phyloP scores from a whole-genome alignment of 2,113 vertebrate species.

The Baryphthengus martii region DNA sequence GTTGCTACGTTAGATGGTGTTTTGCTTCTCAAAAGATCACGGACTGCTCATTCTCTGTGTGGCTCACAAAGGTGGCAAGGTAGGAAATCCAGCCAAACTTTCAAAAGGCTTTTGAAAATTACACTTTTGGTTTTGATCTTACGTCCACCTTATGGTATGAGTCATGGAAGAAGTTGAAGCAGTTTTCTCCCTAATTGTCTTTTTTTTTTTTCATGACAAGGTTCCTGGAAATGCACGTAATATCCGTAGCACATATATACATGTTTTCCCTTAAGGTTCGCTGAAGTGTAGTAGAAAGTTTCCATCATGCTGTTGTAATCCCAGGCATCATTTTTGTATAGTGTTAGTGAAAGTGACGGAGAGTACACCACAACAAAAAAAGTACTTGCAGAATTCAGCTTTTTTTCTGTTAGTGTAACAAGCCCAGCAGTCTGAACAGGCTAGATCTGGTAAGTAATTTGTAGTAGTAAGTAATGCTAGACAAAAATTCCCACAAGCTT shows the following conservation, averaged over 20 bases:
- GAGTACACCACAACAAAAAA: not conserved
- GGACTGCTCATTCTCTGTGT: not conserved
- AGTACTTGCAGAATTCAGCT: constrained; percentile 5
- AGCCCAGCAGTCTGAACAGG: not conserved
- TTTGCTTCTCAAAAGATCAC: not conserved
- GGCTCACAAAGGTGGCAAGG: not conserved
- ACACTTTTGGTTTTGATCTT: constrained; percentile 32
- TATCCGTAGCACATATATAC: not conserved
- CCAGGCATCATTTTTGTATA: constrained; percentile 31
- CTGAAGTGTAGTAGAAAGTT: constrained; percentile 54
- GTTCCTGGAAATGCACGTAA: constrained; percentile 23
- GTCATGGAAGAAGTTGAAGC: constrained; percentile 28
- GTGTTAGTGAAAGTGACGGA: constrained; percentile 61
- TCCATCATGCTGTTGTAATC: constrained; percentile 31
- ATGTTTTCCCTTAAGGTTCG: constrained; percentile 53
- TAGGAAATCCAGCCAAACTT: constrained; percentile 12
- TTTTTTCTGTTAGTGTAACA: constrained; percentile 12
- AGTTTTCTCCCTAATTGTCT: constrained; percentile 35
- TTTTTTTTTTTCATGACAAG: constrained; percentile 28
- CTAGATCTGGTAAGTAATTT: not conserved
- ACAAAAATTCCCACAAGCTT: constrained; percentile 32
- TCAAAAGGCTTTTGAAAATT: not conserved
- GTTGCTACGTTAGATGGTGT: not conserved
- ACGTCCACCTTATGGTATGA: not conserved
- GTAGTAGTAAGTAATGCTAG: constrained; percentile 33